phyloP scores from a whole-genome alignment of 2,797 vertebrate species.

The Dipus sagitta region DNA sequence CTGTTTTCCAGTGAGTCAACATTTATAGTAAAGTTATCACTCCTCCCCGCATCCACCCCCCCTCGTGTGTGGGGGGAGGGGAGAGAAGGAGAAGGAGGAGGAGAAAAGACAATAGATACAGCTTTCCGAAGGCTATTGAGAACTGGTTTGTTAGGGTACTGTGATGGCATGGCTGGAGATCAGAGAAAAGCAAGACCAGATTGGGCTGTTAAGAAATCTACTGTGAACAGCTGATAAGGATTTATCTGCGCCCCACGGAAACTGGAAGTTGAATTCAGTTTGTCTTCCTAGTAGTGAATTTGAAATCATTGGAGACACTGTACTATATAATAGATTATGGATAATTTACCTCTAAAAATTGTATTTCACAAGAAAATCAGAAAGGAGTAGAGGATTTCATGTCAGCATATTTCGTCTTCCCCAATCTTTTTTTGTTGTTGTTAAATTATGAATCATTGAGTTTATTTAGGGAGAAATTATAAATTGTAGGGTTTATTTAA shows the following conservation, averaged over 20 bases:
- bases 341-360: slow-evolving; percentile 36
- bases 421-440: background rate
- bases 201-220: background rate
- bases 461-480: too few relatives aligned
- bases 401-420: background rate
- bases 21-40: slow-evolving; percentile 65
- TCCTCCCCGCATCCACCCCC: too few relatives aligned
- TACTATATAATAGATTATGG: background rate
- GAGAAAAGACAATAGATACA: background rate
- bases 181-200: slow-evolving; percentile 28
- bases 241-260: slow-evolving; percentile 11
- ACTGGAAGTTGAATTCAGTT: slow-evolving; percentile 29
- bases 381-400: slow-evolving; percentile 15
- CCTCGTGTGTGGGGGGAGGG: background rate
- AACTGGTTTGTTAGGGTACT: slow-evolving; percentile 36
- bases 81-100: too few relatives aligned
- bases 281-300: slow-evolving; percentile 5
- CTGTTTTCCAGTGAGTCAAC: slow-evolving; percentile 65
- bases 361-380: slow-evolving; percentile 15
- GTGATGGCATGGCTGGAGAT: background rate
- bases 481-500: too few relatives aligned
- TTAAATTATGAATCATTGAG: too few relatives aligned
- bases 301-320: background rate
- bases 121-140: slow-evolving; percentile 27
- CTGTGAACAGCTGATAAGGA: slow-evolving; percentile 34